Conservation (phyloP, 1,140 invertebrate species). For the Habropoda laboriosa region DNA sequence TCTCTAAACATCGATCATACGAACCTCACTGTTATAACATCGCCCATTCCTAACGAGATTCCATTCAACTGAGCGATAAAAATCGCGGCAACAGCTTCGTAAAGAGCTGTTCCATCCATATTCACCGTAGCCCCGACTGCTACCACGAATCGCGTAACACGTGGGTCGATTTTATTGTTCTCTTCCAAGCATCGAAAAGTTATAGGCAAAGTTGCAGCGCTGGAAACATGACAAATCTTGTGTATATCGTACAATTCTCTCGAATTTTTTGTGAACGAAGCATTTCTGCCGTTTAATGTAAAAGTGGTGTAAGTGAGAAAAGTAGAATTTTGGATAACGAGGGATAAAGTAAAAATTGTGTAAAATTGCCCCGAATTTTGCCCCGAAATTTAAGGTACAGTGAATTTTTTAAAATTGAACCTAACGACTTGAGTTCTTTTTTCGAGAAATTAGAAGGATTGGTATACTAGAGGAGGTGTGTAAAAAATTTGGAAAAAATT, state of each 20-base stretch:
- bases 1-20: neutral
- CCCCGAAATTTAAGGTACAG: too few species aligned
- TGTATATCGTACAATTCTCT: neutral
- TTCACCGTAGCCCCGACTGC: conserved; percentile 87
- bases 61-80: conserved; percentile 89
- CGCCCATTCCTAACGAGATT: conserved; percentile 83
- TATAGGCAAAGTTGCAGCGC: conserved; percentile 88
- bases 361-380: too few species aligned
- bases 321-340: too few species aligned
- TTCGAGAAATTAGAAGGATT: too few species aligned
- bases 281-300: too few species aligned
- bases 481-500: too few species aligned
- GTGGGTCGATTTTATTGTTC: conserved; percentile 87
- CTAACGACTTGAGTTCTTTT: too few species aligned
- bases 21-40: conserved; percentile 84
- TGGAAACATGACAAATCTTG: conserved; percentile 72
- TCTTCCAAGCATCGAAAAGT: conserved; percentile 90
- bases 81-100: conserved; percentile 87
- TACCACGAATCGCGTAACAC: conserved; percentile 87
- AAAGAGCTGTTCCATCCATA: conserved; percentile 89
- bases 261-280: too few species aligned
- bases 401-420: too few species aligned
- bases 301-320: too few species aligned
- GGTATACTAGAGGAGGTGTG: too few species aligned
- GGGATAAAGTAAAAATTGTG: too few species aligned